Evolutionary conservation across 64 coral and sea anemone species (phyloP).

Genomic region (Porites lutea): DNA sequence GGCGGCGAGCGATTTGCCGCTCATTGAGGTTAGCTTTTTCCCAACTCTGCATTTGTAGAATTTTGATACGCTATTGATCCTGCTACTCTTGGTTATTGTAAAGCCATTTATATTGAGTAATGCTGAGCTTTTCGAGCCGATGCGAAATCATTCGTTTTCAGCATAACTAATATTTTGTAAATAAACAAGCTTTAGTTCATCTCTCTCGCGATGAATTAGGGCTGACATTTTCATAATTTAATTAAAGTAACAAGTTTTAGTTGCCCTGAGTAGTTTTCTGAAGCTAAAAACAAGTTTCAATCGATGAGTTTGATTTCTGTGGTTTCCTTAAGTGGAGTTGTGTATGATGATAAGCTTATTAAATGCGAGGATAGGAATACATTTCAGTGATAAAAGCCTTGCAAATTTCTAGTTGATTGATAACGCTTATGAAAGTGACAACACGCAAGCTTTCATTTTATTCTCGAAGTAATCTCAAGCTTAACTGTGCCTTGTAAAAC

Average conservation of each 20-base stretch:
- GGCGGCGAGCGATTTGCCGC: neutral
- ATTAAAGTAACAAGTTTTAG: neutral
- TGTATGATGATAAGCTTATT: no score
- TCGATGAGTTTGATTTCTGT: neutral
- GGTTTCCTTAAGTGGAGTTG: neutral
- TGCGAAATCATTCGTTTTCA: neutral
- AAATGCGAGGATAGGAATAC: neutral
- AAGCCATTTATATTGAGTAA: conserved; percentile 12
- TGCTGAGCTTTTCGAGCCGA: conserved; percentile 17
- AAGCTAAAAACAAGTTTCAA: neutral
- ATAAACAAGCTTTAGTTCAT: conserved; percentile 18
- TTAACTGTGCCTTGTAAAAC: neutral
- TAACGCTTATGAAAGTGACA: neutral
- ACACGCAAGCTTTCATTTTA: neutral
- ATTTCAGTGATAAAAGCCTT: neutral
- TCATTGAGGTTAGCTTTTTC: no score
- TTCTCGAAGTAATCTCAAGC: neutral
- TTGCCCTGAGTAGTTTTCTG: neutral
- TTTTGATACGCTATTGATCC: conserved; percentile 16
- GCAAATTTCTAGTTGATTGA: neutral
- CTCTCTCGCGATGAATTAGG: neutral
- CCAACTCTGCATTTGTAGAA: neutral
- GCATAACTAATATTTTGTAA: conserved; percentile 17
- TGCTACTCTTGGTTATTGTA: neutral
- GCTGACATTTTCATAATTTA: neutral